Evolutionary conservation across 1,140 invertebrate species (phyloP).

Genomic region (Drosophila repleta): DNA sequence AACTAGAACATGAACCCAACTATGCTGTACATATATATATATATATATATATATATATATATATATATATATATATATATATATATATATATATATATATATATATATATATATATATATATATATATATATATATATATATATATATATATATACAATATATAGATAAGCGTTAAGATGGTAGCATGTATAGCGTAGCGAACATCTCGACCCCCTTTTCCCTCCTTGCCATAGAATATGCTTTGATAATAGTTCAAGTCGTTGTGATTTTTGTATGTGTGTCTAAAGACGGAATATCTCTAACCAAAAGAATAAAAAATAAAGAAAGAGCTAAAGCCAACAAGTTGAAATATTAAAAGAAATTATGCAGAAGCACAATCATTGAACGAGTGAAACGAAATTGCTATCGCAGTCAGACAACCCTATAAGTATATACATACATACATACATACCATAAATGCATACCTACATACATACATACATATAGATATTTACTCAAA

Average conservation of each 20-base stretch:
- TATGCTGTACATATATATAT: slow-evolving; percentile 37
- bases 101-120: slow-evolving; percentile 20
- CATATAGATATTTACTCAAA: background rate
- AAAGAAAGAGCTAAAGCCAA: slow-evolving; percentile 23
- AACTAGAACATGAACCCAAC: slow-evolving; percentile 33
- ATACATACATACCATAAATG: too few species aligned
- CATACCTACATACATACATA: background rate
- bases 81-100: slow-evolving; percentile 4
- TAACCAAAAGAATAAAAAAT: background rate
- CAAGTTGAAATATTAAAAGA: slow-evolving; percentile 47
- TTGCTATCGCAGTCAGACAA: slow-evolving; percentile 40
- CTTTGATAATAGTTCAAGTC: slow-evolving; percentile 63
- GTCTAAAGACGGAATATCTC: slow-evolving; percentile 21
- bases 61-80: slow-evolving; percentile 50
- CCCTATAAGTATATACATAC: slow-evolving; percentile 23
- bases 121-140: slow-evolving; percentile 40
- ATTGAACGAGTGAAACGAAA: slow-evolving; percentile 67
- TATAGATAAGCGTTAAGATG: slow-evolving; percentile 25
- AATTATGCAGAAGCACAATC: slow-evolving; percentile 73
- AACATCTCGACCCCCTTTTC: slow-evolving; percentile 1
- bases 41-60: slow-evolving; percentile 2
- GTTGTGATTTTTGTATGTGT: slow-evolving; percentile 65
- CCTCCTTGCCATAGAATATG: slow-evolving; percentile 42
- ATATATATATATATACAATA: slow-evolving; percentile 3
- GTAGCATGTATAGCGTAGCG: slow-evolving; percentile 20